phyloP scores from a whole-genome alignment of 2,113 vertebrate genomes.

The Rallus limicola region DNA sequence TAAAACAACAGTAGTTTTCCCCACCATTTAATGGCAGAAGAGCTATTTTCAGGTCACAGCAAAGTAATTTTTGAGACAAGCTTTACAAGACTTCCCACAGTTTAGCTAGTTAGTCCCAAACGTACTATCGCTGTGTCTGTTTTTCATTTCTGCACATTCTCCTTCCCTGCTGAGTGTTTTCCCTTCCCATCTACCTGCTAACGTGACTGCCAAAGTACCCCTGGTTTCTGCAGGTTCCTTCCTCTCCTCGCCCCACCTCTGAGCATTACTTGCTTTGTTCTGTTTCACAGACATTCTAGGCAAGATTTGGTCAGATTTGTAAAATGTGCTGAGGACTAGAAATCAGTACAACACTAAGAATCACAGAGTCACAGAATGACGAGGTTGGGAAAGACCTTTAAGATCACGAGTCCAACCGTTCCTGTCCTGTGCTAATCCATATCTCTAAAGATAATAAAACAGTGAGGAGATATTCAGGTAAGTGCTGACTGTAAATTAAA shows the following conservation, averaged over 20 bases:
- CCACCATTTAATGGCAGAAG: background rate
- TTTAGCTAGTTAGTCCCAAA: background rate
- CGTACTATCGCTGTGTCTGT: background rate
- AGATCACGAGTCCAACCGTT: too few relatives aligned
- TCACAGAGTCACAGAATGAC: too few relatives aligned
- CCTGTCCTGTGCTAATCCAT: too few relatives aligned
- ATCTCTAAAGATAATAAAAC: background rate
- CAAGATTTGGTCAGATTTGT: background rate
- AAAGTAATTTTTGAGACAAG: background rate
- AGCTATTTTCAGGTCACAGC: background rate
- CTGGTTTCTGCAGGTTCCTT: background rate
- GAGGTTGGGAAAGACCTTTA: too few relatives aligned
- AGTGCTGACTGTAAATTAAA: background rate
- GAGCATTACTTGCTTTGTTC: background rate
- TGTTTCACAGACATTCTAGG: background rate
- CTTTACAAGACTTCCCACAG: background rate
- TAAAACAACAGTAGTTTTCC: background rate
- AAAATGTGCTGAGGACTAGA: background rate
- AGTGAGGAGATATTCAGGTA: background rate
- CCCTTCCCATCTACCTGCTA: background rate
- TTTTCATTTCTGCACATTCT: background rate
- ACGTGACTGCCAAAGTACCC: background rate
- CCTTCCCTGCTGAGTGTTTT: background rate
- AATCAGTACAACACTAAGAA: background rate
- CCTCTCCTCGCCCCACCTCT: background rate